These are phyloP conservation scores for Drosophila tropicalis DNA, from an alignment of 1,140 invertebrate genomes.

Conservation along the genomic window DNA sequence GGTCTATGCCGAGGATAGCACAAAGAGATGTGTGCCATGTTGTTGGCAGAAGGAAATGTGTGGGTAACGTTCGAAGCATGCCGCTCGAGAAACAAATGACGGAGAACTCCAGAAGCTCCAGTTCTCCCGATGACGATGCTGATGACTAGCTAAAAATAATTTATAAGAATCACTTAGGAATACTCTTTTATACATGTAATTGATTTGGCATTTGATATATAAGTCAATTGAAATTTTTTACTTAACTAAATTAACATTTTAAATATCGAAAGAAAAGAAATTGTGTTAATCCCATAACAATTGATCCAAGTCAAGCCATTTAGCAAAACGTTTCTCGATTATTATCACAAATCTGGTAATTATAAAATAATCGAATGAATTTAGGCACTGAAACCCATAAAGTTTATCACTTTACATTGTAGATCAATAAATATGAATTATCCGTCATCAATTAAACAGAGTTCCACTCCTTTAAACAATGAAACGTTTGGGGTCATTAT, in stretches of 20 bases:
- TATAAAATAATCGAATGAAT: no score
- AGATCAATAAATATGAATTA: neutral
- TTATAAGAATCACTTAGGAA: neutral
- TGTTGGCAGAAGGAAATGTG: constrained; percentile 31
- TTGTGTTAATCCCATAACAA: no score
- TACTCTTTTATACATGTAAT: neutral
- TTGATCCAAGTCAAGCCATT: no score
- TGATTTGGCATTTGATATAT: neutral
- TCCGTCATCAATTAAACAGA: neutral
- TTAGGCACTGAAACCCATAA: no score
- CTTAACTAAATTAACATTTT: neutral
- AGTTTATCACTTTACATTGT: no score
- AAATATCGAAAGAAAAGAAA: neutral
- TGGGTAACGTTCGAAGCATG: constrained; percentile 43
- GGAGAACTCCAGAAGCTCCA: constrained; percentile 29
- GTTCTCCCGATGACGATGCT: constrained; percentile 52
- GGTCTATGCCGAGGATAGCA: constrained; percentile 56
- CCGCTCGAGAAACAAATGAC: constrained; percentile 42
- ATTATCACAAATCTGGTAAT: no score
- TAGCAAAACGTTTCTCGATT: no score
- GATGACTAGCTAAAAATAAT: constrained; percentile 22
- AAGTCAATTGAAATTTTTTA: neutral
- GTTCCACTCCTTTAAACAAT: neutral
- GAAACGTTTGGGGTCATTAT: neutral
- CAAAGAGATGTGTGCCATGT: constrained; percentile 29